Base-by-base conservation (phyloP, 92 coral and sea anemone species). In the Pocillopora grandis region DNA sequence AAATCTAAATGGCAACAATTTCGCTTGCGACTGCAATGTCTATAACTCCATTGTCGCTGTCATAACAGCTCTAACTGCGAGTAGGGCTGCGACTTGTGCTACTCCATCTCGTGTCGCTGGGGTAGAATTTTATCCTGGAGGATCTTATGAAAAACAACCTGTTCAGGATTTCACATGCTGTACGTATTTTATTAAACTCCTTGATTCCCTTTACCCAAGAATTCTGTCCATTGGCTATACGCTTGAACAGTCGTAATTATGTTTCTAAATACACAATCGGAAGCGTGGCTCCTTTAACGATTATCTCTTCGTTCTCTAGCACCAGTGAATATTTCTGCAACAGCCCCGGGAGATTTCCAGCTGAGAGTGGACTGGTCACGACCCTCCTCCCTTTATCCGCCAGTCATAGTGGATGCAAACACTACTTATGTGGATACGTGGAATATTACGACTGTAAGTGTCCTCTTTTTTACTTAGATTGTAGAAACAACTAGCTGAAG, bases 1-100 rank as follows among this genome's bases (percentile, higher is more conserved):
- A 59, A 62, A 89, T 56, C 83, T 96, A 23, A 87, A 89, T 14
- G 93, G 90, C 21, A 81, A 87, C 23, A 95, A 96, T 85, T 84
- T 96, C 20, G 88, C 89, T 12, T 96, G 98, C 74, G 98, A 95
- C 91, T 94, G 98, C 66, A 96, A 96, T 85, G 98, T 96, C 36
- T 96, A 92, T 90, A 90, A 82, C 72, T 94, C 98, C 16, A 36
- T 96, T n/a, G 96, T 90, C 2, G 79, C 85, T 35, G 96, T 94
- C 12, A 90, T 92, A 11, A 59, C 76, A 16, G 87, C 98, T 2
- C 82, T 94, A 19, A 72, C 68, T 16, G 55, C 82, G 15, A 71
- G 57, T 12, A 80, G 80, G 14, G 88, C 91, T 0, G 98, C 92
- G 20, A 88, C 85, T 19, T 96, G 98, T 71, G 90, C 74, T n/a